phyloP scores from a whole-genome alignment of 2,797 vertebrate species.

The Sebastes steindachneri region DNA sequence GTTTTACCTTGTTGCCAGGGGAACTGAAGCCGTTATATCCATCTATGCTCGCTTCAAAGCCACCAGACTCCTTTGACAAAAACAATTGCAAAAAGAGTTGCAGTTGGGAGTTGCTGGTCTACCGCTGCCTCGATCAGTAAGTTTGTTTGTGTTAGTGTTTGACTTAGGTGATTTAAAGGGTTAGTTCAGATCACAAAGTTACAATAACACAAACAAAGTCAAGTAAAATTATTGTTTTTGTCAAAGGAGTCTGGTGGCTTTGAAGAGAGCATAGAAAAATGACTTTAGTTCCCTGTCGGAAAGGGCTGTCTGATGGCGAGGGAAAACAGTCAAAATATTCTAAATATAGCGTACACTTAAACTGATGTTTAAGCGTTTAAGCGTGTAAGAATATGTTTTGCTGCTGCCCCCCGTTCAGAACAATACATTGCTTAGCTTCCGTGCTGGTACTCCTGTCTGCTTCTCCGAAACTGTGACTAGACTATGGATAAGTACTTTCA shows the following conservation, averaged over 20 bases:
- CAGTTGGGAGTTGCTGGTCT: too few species aligned
- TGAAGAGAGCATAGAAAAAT: not conserved
- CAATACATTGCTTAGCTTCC: not conserved
- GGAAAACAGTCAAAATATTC: not conserved
- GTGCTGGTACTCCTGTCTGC: not conserved
- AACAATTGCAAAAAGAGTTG: too few species aligned
- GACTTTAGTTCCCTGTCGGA: not conserved
- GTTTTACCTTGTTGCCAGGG: fast-evolving
- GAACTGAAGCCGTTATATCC: not conserved
- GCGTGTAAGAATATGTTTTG: not conserved
- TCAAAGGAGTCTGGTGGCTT: not conserved
- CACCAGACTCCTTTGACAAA: not conserved
- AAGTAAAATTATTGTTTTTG: not conserved
- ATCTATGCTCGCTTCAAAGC: not conserved
- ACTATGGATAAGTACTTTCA: not conserved
- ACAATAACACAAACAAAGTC: not conserved
- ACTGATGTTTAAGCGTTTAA: not conserved
- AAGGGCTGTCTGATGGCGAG: not conserved
- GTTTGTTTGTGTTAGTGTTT: not conserved
- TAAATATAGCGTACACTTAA: not conserved
- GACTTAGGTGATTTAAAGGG: not conserved
- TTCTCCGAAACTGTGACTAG: not conserved
- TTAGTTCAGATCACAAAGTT: not conserved
- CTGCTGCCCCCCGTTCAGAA: not conserved
- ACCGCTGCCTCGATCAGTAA: too few species aligned